phyloP scores from a whole-genome alignment of 2,888 invertebrate genomes.

The Eristalis tenax region DNA sequence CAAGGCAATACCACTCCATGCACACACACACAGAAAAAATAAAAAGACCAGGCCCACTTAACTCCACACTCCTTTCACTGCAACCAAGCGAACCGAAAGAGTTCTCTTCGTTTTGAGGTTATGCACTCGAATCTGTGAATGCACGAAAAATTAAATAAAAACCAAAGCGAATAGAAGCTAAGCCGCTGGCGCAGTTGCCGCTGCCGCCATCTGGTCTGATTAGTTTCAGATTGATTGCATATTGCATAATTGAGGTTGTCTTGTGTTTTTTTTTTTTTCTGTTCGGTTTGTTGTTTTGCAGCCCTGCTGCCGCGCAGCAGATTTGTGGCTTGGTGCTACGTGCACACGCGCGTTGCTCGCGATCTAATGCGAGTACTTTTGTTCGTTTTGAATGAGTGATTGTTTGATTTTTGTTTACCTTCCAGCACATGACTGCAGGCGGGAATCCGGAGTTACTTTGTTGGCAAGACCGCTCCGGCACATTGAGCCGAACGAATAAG shows the following conservation, averaged over 20 bases:
- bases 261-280: neutral
- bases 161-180: neutral
- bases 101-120: neutral
- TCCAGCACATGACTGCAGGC: slow-evolving; percentile 15
- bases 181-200: neutral
- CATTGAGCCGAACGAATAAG: neutral
- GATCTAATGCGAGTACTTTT: slow-evolving; percentile 26
- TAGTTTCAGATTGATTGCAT: slow-evolving; percentile 69
- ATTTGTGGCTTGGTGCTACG: slow-evolving; percentile 36
- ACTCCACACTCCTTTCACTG: neutral
- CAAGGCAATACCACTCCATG: neutral
- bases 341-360: neutral
- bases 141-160: neutral
- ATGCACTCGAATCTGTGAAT: neutral
- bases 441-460: slow-evolving; percentile 1
- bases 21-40: neutral
- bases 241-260: slow-evolving; percentile 57
- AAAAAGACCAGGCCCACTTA: neutral
- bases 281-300: neutral
- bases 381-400: slow-evolving; percentile 55
- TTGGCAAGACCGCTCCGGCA: slow-evolving; percentile 14
- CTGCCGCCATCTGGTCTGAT: slow-evolving; percentile 70
- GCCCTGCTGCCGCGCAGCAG: slow-evolving; percentile 9
- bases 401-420: slow-evolving; percentile 26
- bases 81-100: neutral